Conservation (phyloP, 2,113 vertebrate genomes). For the Gnathonemus longibarbis region DNA sequence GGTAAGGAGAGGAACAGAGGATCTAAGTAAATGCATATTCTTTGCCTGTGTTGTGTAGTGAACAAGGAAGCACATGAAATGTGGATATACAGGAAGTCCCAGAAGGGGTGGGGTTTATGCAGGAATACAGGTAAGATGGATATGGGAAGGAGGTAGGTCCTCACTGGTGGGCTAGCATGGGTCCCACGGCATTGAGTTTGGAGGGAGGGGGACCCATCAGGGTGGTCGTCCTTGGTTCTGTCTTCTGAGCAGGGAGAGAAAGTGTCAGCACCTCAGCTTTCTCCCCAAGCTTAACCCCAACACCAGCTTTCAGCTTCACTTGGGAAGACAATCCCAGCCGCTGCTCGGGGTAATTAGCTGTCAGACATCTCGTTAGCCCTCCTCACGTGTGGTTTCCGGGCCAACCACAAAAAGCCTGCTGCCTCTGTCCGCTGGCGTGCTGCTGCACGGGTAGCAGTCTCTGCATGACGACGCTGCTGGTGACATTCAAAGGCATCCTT, state of each 20-base stretch:
- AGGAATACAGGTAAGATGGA: not conserved
- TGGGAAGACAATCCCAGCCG: not conserved
- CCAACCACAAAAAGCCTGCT: not conserved
- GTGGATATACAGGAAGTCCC: not conserved
- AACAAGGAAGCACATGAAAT: not conserved
- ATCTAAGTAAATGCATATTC: not conserved
- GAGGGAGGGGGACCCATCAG: not conserved
- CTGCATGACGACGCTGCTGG: not conserved
- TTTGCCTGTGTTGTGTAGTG: not conserved
- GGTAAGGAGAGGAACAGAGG: not conserved
- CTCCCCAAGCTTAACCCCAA: not conserved
- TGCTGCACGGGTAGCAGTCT: not conserved
- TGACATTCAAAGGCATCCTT: not conserved
- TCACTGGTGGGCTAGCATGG: not conserved
- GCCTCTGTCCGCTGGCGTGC: not conserved
- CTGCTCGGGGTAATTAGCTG: not conserved
- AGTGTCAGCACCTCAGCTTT: not conserved
- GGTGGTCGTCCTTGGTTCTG: not conserved
- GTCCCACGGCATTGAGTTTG: not conserved
- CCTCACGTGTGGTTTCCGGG: not conserved
- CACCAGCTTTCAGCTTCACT: not conserved
- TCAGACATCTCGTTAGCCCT: not conserved
- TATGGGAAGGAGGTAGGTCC: not conserved
- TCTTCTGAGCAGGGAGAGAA: not conserved
- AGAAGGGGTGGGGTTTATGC: not conserved